phyloP scores from a whole-genome alignment of 2,797 vertebrate genomes.

The Valencia hispanica region DNA sequence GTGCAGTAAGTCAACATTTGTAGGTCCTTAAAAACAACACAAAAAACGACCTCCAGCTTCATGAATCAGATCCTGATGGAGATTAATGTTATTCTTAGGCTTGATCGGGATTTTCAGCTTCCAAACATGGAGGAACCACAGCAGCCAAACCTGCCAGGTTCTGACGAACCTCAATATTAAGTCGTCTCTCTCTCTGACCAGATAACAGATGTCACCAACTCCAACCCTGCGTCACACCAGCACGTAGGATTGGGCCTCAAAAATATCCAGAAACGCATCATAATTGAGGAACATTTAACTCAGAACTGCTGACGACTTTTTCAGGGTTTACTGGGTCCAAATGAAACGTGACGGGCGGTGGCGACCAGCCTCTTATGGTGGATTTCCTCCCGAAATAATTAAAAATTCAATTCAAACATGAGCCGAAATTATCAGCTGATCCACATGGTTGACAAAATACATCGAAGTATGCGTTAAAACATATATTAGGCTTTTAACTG shows the following conservation, averaged over 20 bases:
- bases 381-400: constrained; percentile 17
- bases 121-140: too few species aligned
- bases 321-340: not conserved
- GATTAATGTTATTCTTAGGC: not conserved
- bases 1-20: too few species aligned
- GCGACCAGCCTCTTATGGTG: not conserved
- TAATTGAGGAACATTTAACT: not conserved
- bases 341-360: constrained; percentile 46
- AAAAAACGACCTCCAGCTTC: not conserved
- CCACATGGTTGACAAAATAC: rapidly evolving
- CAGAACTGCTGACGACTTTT: not conserved
- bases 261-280: not conserved
- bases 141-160: not conserved
- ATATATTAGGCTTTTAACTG: rapidly evolving
- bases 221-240: not conserved
- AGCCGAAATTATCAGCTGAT: not conserved
- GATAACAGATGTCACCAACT: too few species aligned
- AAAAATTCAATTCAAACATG: rapidly evolving
- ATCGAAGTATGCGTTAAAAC: rapidly evolving
- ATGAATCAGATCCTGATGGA: not conserved
- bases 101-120: not conserved
- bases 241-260: not conserved
- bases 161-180: not conserved
- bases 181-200: too few species aligned
- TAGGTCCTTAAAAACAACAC: too few species aligned